Percentiles rank a stretch among this genome's conserved stretches.
These are phyloP conservation scores for Sinopyrophorus schimmeli DNA, from an alignment of 2,888 invertebrate species.

Conservation along the genomic window DNA sequence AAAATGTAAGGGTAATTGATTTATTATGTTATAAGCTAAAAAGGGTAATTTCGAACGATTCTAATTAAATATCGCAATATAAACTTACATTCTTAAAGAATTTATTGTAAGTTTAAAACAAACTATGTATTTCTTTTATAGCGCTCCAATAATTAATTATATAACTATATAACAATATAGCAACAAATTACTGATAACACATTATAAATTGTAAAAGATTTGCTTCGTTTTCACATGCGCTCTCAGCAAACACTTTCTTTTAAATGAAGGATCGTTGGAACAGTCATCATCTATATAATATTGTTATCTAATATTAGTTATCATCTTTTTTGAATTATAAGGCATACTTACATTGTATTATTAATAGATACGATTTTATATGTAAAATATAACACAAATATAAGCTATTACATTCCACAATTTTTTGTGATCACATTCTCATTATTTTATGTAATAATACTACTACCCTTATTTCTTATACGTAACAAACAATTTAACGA, in stretches of 20 bases:
- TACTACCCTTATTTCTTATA: no score
- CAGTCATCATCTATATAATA: no score
- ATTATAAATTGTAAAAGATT: slow-evolving; percentile 33
- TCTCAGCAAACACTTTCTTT: slow-evolving; percentile 6
- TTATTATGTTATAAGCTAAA: slow-evolving; percentile 39
- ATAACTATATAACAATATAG: slow-evolving; percentile 52
- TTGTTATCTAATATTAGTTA: no score
- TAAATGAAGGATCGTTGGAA: slow-evolving; percentile 10
- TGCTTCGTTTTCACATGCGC: slow-evolving; percentile 21
- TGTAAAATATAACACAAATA: no score
- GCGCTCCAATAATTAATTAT: slow-evolving; percentile 38
- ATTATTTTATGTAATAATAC: no score
- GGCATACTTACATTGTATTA: slow-evolving; percentile 24
- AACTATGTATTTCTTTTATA: no score
- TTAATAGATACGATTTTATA: no score
- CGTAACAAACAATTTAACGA: no score
- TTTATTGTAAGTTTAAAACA: slow-evolving; percentile 29
- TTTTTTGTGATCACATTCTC: no score
- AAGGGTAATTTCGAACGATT: slow-evolving; percentile 8
- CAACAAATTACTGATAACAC: slow-evolving; percentile 50
- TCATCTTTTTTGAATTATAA: slow-evolving; percentile 10
- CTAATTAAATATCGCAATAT: slow-evolving; percentile 39
- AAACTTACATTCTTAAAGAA: slow-evolving; percentile 37
- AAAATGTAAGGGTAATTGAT: slow-evolving; percentile 37
- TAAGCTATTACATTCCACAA: no score